Conservation (phyloP, 2,888 invertebrate species). For the Oasisia sp. region DNA sequence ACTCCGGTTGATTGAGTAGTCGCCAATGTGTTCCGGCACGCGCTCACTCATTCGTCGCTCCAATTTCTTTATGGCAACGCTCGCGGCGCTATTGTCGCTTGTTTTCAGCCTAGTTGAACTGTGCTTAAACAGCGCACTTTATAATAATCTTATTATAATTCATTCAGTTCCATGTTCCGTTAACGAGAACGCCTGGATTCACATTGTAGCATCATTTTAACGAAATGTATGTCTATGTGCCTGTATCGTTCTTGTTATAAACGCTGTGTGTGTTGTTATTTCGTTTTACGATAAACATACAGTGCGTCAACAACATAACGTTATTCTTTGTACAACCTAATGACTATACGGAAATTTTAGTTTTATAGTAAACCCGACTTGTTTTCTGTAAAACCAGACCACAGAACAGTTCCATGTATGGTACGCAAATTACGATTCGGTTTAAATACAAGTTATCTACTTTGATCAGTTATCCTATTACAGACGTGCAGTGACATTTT, state of each 20-base stretch:
- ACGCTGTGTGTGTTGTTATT: background rate
- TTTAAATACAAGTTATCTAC: too few relatives aligned
- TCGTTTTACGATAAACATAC: background rate
- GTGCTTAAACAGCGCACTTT: background rate
- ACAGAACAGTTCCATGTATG: too few relatives aligned
- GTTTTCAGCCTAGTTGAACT: background rate
- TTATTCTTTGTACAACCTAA: too few relatives aligned
- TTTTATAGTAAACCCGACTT: too few relatives aligned
- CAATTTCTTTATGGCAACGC: slow-evolving; percentile 13
- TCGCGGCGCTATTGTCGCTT: background rate
- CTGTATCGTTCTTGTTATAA: background rate
- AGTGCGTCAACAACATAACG: too few relatives aligned
- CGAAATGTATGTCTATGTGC: background rate
- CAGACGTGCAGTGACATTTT: too few relatives aligned
- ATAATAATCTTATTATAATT: background rate
- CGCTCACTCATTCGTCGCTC: background rate
- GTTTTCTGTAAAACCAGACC: too few relatives aligned
- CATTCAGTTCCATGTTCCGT: background rate
- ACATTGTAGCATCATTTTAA: background rate
- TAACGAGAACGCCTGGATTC: background rate
- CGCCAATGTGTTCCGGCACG: background rate
- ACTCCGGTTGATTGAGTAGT: background rate
- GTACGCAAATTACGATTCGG: too few relatives aligned
- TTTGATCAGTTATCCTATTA: too few relatives aligned
- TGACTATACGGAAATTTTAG: too few relatives aligned